Conservation (phyloP, 2,888 invertebrate species). For the Ennomos erosarius region DNA sequence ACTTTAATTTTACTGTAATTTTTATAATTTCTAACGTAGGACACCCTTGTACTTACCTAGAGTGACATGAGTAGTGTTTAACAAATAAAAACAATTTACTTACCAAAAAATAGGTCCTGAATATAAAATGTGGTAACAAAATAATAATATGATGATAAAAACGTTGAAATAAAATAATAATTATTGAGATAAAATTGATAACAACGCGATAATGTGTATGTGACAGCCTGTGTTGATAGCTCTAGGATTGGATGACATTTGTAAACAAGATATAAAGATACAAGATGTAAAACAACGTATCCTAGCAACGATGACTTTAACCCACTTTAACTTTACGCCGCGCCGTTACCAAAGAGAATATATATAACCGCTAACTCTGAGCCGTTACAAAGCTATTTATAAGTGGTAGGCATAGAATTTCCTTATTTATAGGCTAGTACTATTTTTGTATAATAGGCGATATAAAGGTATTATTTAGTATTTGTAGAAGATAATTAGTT, state of each 20-base stretch:
- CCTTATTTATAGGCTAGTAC: too few species aligned
- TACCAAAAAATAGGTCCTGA: neutral
- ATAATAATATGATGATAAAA: conserved; percentile 13
- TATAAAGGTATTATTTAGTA: too few species aligned
- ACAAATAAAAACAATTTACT: conserved; percentile 4
- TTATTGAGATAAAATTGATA: too few species aligned
- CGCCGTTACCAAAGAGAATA: too few species aligned
- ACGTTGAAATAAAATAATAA: conserved; percentile 4
- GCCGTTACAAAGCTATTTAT: conserved; percentile 31
- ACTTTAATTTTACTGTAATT: too few species aligned
- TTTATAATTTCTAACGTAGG: too few species aligned
- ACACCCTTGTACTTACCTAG: too few species aligned
- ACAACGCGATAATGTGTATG: neutral
- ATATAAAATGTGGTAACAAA: neutral
- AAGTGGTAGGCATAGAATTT: too few species aligned
- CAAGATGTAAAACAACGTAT: conserved; percentile 17
- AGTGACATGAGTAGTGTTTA: too few species aligned
- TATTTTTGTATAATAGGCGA: too few species aligned
- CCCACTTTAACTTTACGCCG: conserved; percentile 11
- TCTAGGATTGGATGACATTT: neutral
- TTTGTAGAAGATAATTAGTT: too few species aligned
- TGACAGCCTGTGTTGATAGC: conserved; percentile 1
- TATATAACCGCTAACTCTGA: too few species aligned
- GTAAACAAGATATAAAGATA: conserved; percentile 20
- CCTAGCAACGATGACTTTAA: conserved; percentile 33